Evolutionary conservation across 2,888 invertebrate genomes (phyloP), one percentile per base, ranked within the genome.

Genomic region (Oscheius sp.): DNA sequence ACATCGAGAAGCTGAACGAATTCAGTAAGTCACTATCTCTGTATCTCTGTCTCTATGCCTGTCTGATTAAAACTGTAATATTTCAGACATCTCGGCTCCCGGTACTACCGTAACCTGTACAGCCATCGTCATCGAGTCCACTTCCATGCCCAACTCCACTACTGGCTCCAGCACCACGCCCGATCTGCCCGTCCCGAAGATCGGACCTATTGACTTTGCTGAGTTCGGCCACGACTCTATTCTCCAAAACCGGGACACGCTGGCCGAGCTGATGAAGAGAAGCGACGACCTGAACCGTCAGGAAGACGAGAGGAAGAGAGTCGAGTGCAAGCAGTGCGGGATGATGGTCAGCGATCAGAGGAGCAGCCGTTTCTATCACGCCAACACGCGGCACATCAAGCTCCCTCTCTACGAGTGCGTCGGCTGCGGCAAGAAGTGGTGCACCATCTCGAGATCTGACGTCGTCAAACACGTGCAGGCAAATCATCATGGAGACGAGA

Each of bases 331-430:
- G 10, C 7, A 33, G 37, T 60, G 60, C n/a, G 37, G 37, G 11
- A 37, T n/a, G 13, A n/a, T 35, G 32, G n/a, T 60, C 37, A 35
- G 35, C 13, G 60, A 60, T 11, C 60, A 60, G 37, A 60, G 60
- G 60, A 60, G 60, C 35, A 60, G 60, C 37, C 60, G 60, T 10
- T 60, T 60, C 60, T 60, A 60, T 11, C 60, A 60, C n/a, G 60
- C 60, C 33, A 60, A 60, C 37, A 60, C 60, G 7, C 32, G 37
- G 37, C 60, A 60, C 37, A 60, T 60, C 10, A 29, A 33, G 35
- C 60, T 60, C 2, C 60, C 60, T 2, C 60, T 60, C 37, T 60
- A 60, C 37, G 37, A 60, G 37, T 60, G 60, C n/a, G 10, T n/a
- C n/a, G 60, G 60, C 2, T 60, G 60, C 35, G 60, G 35, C 37